phyloP scores from a whole-genome alignment of 2,113 vertebrate species.

The Tricholaema leucomelas region DNA sequence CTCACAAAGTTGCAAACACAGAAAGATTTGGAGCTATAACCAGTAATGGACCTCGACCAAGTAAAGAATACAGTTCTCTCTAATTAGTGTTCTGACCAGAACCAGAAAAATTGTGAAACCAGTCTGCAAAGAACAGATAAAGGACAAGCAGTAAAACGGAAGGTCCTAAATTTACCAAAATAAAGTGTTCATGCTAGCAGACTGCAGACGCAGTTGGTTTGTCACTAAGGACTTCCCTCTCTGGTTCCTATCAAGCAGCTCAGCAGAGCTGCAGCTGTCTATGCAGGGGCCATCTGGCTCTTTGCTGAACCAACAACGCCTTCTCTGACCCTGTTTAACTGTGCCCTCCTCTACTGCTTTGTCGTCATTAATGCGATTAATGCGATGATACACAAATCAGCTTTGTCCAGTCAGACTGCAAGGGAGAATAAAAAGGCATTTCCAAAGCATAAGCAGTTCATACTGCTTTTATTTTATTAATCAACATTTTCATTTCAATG shows the following conservation, averaged over 20 bases:
- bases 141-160: not conserved
- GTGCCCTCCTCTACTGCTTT: not conserved
- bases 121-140: not conserved
- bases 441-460: not conserved
- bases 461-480: constrained; percentile 46
- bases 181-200: not conserved
- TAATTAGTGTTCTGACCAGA: not conserved
- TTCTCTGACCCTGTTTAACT: constrained; percentile 22
- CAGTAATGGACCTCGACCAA: not conserved
- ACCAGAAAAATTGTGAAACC: not conserved
- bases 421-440: not conserved
- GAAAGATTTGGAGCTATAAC: not conserved
- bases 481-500: constrained; percentile 41
- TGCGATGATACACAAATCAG: not conserved
- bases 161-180: not conserved
- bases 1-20: not conserved
- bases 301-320: not conserved
- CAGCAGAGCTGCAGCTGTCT: constrained; percentile 61
- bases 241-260: constrained; percentile 48
- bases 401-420: not conserved
- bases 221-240: constrained; percentile 49
- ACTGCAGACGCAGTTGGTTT: constrained; percentile 11
- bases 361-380: not conserved
- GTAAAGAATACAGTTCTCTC: not conserved
- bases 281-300: constrained; percentile 67